Base-by-base conservation (phyloP, 2,888 invertebrate genomes). In the Lamellibrachia columna region DNA sequence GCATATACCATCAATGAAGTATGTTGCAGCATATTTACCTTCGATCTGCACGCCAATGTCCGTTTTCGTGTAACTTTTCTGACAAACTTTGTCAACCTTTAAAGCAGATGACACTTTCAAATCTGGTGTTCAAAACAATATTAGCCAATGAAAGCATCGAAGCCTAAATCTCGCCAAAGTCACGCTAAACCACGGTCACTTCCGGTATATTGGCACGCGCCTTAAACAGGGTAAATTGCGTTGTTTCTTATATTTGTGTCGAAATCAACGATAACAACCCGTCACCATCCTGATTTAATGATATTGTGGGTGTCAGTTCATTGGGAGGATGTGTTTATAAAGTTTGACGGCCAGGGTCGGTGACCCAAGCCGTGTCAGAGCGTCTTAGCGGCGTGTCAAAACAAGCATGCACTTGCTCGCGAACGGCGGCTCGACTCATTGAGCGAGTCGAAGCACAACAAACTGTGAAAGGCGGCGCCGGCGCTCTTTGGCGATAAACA, bases 51-150 rank as follows among this genome's bases (percentile, higher is more conserved):
- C 75, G 75, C 75, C 75, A 75, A 75, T 75, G 75, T 22, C 75
- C 75, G 75, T 75, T 22, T 75, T 75, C 22, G 75, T 75, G 22
- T 75, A 75, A 75, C 75, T 75, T 75, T 75, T 75, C 75, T 75
- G 75, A 22, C 75, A 75, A 75, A 75, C n/a, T 75, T 75, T 75
- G 75, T 75, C 75, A 75, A 75, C 75, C 75, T 75, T 75, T 75
- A 75, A 75, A 3, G 22, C 75, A 15, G 75, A 75, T 22, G 22
- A 6, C 75, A 75, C 75, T 75, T 75, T 75, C 75, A 75, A 75
- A 75, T 75, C 75, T 75, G 75, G 75, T 75, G 75, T 75, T 75
- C 75, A 75, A 75, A 75, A 75, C 75, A 75, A 75, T 22, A 75
- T 75, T 75, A 75, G 75, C 75, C 75, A 75, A 75, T 75, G 22